These are phyloP conservation scores for Panthera tigris DNA, from an alignment of 2,113 vertebrate species.

Conservation along the genomic window DNA sequence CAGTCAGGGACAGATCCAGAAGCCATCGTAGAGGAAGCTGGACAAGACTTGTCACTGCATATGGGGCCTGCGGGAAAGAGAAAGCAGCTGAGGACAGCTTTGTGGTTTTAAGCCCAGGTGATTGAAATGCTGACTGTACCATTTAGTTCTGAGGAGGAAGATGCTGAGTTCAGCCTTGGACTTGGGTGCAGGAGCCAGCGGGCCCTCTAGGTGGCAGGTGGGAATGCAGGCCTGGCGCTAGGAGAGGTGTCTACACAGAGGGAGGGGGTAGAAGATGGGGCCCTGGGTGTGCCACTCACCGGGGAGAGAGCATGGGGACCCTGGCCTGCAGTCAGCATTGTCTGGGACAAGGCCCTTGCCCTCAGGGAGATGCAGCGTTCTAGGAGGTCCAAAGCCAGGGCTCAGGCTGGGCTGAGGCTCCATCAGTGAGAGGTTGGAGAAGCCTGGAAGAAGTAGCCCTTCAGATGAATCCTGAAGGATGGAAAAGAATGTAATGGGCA, in stretches of 20 bases:
- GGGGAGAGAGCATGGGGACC: neutral
- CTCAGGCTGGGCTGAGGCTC: neutral
- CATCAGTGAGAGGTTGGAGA: neutral
- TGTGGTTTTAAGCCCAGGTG: neutral
- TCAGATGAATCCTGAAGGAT: neutral
- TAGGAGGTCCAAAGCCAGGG: neutral
- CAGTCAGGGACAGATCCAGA: neutral
- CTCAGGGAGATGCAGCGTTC: neutral
- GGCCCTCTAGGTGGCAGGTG: constrained; percentile 40
- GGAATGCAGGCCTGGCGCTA: neutral
- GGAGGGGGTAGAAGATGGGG: neutral
- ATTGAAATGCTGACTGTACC: neutral
- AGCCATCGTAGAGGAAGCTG: neutral
- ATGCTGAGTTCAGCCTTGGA: constrained; percentile 16
- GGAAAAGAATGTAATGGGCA: neutral
- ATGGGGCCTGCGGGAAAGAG: neutral
- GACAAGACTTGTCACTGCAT: neutral
- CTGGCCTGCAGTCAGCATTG: neutral
- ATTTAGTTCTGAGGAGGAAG: neutral
- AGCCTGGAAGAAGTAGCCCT: neutral
- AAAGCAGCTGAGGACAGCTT: neutral
- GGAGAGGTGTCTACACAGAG: neutral
- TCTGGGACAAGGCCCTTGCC: neutral
- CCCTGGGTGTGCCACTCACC: neutral
- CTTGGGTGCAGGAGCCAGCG: neutral